A percentile compares a stretch with the other conserved stretches of the same genome.
These are phyloP conservation scores for Pygoscelis adeliae DNA, from an alignment of 2,113 vertebrate genomes.

Conservation along the genomic window DNA sequence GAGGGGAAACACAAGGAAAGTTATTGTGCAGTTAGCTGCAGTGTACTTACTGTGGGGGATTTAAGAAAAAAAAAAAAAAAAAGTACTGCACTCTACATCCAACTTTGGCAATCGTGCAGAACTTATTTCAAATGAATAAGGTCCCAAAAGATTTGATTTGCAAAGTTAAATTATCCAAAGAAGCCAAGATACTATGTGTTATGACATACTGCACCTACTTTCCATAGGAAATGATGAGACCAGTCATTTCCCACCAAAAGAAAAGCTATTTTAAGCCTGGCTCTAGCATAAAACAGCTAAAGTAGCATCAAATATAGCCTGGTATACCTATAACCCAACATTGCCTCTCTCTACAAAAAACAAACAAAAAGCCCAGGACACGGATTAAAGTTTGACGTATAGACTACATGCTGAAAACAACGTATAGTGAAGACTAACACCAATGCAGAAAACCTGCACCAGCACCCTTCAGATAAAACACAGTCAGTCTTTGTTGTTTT, in stretches of 20 bases:
- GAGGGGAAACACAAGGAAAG: not conserved
- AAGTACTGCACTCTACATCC: not conserved
- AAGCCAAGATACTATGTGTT: not conserved
- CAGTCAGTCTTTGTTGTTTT: not conserved
- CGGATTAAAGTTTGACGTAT: not conserved
- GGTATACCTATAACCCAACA: not conserved
- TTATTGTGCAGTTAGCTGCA: not conserved
- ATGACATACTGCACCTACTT: not conserved
- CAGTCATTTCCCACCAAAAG: not conserved
- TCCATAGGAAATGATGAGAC: not conserved
- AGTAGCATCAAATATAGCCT: not conserved
- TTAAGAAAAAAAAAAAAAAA: not conserved
- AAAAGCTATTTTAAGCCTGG: not conserved
- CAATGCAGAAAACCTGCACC: not conserved
- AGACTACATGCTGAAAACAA: not conserved
- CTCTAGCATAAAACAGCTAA: not conserved
- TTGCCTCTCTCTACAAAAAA: not conserved
- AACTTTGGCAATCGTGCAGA: not conserved
- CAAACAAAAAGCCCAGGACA: not conserved
- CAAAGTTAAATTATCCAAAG: not conserved
- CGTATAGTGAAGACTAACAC: not conserved
- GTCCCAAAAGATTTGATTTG: not conserved
- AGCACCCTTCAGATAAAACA: not conserved
- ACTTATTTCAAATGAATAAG: not conserved
- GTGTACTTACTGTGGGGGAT: not conserved